Evolutionary conservation across 2,888 invertebrate species (phyloP).

Genomic region (Rapana venosa): DNA sequence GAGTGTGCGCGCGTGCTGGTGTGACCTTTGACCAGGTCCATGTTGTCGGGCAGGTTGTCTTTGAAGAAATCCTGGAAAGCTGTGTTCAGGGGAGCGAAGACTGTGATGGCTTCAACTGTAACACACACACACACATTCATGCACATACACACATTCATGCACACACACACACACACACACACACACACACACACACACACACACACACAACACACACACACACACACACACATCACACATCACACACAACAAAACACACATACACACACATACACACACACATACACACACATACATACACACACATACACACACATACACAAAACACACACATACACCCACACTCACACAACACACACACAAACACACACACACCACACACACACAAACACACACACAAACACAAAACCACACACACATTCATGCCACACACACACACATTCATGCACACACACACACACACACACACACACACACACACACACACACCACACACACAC

Average conservation of each 20-base stretch:
- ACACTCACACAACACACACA: no score
- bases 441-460: not conserved
- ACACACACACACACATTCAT: not conserved
- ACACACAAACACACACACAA: no score
- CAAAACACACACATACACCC: not conserved
- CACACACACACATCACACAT: not conserved
- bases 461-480: not conserved
- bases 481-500: not conserved
- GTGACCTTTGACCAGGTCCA: slow-evolving; percentile 51
- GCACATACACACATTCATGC: not conserved
- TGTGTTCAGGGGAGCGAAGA: slow-evolving; percentile 62
- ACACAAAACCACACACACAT: no score
- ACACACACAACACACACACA: not conserved
- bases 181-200: not conserved
- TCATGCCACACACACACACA: slow-evolving; percentile 16
- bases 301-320: not conserved
- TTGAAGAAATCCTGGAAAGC: slow-evolving; percentile 53
- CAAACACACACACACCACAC: no score
- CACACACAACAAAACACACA: not conserved
- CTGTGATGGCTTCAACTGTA: slow-evolving; percentile 54
- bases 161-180: slow-evolving; percentile 11
- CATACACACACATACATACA: not conserved
- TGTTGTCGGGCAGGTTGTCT: slow-evolving; percentile 46
- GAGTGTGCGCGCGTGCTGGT: no score
- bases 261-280: not conserved